Base-by-base conservation (phyloP, 37 sponge, comb jelly and placozoan genomes). In the Spongilla lacustris region DNA sequence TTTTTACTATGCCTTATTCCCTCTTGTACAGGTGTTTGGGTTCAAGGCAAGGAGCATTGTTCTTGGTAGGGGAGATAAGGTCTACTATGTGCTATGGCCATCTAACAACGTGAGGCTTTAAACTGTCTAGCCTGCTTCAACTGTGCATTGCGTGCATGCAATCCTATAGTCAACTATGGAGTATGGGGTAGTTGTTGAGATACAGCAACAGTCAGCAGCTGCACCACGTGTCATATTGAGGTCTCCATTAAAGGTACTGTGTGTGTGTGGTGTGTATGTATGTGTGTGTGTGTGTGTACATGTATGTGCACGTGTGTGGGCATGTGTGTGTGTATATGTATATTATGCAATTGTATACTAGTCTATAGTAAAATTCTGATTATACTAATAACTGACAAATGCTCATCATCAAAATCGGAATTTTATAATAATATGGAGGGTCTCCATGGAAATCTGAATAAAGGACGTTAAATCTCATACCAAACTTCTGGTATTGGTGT, bases 141-240 rank as follows among this genome's bases (percentile, higher is more conserved):
- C 11, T 58, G 58, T 58, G 0, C 58, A 58, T 17, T 58, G 1
- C 1, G 0, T 14, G 19, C 19, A 58, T 14, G 1, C 14, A 17
- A 58, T 14, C 21, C 19, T 58, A 17, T 58, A 58, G 58, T 58
- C 58, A 10, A 17, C 58, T 58, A 17, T 58, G 58, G 33, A 33
- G 4, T 83, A 70, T 77, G 93, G 89, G 27, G 73, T 93, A 29
- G 93, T 93, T 46, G 87, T 93, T 23, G 83, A 89, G 29, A 75
- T 86, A 26, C 85, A 34, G 75, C 14, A 4, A 27, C 30, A 49
- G 36, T 32, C 75, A 14, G 33, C 11, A 4, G 34, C 24, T 3
- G 41, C 76, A 24, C 89, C 91, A 6, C 8, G 36, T 27, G 86
- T 91, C 49, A 78, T 33, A 14, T 41, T 91, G 31, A 58, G 82